Percentiles rank a stretch among this genome's conserved stretches.
phyloP scores from a whole-genome alignment of 2,797 vertebrate species.

The Brachymystax lenok region DNA sequence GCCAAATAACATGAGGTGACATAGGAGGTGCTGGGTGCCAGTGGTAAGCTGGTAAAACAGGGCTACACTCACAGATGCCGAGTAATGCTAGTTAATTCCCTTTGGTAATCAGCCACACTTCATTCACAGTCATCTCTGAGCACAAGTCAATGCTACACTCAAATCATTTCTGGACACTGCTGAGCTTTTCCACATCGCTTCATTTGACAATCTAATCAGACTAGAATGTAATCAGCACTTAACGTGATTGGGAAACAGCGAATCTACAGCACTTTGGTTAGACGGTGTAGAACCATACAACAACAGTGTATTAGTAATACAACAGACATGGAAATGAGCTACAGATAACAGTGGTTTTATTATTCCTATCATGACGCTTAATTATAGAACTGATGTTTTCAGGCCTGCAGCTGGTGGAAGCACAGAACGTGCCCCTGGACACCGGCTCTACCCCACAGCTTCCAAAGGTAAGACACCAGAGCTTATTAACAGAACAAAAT shows the following conservation, averaged over 20 bases:
- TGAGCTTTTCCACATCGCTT: neutral
- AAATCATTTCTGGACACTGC: neutral
- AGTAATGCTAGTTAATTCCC: constrained; percentile 5
- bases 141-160: neutral
- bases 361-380: neutral
- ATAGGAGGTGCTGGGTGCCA: neutral
- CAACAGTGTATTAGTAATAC: neutral
- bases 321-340: too few relatives aligned
- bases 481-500: too few relatives aligned
- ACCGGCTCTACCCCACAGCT: too few relatives aligned
- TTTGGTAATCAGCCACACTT: constrained; percentile 6
- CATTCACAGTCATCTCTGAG: neutral
- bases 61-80: neutral
- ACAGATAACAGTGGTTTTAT: neutral
- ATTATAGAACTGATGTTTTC: too few relatives aligned
- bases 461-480: too few relatives aligned
- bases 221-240: constrained; percentile 5
- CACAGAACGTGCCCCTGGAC: too few relatives aligned
- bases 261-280: neutral
- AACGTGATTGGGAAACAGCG: constrained; percentile 2
- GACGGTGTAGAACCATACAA: neutral
- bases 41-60: neutral
- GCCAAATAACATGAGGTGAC: too few relatives aligned
- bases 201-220: neutral
- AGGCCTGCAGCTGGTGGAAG: too few relatives aligned